Evolutionary conservation across 1,140 invertebrate species (phyloP).

Genomic region (Sinella curviseta): DNA sequence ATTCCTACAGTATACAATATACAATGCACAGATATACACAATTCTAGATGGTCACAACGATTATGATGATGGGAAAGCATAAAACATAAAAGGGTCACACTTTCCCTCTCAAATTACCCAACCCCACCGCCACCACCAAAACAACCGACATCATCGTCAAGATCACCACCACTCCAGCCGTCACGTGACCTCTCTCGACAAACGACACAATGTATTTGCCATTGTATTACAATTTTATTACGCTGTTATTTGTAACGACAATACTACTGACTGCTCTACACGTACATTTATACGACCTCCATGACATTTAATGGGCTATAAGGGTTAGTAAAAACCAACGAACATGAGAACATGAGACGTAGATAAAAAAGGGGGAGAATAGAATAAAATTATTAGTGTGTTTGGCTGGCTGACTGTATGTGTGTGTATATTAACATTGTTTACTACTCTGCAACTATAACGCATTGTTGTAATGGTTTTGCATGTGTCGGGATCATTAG

Average conservation of each 20-base stretch:
- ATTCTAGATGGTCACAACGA: too few relatives aligned
- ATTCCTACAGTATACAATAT: too few relatives aligned
- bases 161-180: too few relatives aligned
- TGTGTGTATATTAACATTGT: neutral
- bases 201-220: neutral
- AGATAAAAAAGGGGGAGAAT: neutral
- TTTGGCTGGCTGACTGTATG: too few relatives aligned
- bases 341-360: neutral
- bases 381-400: too few relatives aligned
- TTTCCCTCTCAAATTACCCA: neutral
- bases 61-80: neutral
- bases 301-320: slow-evolving; percentile 22
- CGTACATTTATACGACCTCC: too few relatives aligned
- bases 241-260: neutral
- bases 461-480: slow-evolving; percentile 28
- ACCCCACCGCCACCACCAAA: too few relatives aligned
- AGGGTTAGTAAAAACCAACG: slow-evolving; percentile 24
- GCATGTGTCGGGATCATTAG: slow-evolving; percentile 39
- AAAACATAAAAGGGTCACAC: slow-evolving; percentile 1
- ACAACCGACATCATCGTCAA: too few relatives aligned
- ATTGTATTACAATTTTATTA: neutral
- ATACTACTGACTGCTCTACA: too few relatives aligned
- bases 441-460: neutral
- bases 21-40: too few relatives aligned
- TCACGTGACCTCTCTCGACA: neutral